Evolutionary conservation across 2,113 vertebrate genomes (phyloP).

Genomic region (Alethe diademata): DNA sequence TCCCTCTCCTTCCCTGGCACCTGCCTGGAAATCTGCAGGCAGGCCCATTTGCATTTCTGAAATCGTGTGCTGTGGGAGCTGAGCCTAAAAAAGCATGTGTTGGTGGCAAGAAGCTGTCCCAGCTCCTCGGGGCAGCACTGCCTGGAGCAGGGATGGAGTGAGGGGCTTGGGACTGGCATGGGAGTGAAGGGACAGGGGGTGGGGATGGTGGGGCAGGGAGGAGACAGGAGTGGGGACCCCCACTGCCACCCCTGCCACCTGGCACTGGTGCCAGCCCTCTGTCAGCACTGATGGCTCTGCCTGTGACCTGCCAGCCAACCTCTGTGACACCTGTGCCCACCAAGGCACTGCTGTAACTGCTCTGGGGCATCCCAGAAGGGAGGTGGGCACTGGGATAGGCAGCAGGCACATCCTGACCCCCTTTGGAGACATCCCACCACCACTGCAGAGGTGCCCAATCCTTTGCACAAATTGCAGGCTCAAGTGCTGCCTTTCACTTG

Average conservation of each 20-base stretch:
- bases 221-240: neutral
- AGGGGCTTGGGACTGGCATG: neutral
- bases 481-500: accelerated
- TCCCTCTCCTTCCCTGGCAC: neutral
- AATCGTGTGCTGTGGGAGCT: neutral
- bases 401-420: neutral
- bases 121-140: neutral
- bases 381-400: neutral
- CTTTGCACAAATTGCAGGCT: neutral
- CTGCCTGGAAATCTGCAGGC: slow-evolving; percentile 3
- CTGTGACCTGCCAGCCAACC: neutral
- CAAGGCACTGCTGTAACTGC: accelerated
- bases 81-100: neutral
- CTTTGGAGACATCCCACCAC: accelerated
- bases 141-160: neutral
- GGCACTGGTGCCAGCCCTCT: too few species aligned
- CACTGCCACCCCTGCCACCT: too few species aligned
- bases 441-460: neutral
- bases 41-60: slow-evolving; percentile 12
- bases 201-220: accelerated
- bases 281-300: accelerated
- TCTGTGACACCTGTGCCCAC: neutral
- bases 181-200: accelerated
- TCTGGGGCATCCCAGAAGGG: accelerated
- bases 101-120: neutral